Evolutionary conservation across 2,113 vertebrate species (phyloP).

Genomic region (Electrona antarctica): DNA sequence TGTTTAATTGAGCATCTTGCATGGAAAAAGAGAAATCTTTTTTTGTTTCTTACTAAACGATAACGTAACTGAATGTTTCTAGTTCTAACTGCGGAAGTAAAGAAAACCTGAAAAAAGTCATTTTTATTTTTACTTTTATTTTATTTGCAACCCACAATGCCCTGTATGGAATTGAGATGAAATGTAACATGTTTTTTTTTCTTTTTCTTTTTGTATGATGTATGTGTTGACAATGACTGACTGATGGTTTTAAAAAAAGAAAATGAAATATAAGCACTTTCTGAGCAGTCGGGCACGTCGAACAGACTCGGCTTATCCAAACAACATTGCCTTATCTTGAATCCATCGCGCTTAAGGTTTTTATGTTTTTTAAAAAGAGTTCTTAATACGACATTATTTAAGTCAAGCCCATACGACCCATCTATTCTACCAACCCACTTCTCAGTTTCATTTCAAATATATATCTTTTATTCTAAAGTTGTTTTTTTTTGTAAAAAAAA

Average conservation of each 20-base stretch:
- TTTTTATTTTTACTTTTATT: too few relatives aligned
- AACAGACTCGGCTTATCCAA: slow-evolving; percentile 75
- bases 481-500: slow-evolving; percentile 12
- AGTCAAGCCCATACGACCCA: slow-evolving; percentile 32
- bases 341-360: slow-evolving; percentile 72
- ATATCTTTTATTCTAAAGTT: slow-evolving; percentile 44
- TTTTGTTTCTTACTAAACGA: slow-evolving; percentile 62
- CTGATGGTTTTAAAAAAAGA: slow-evolving; percentile 46
- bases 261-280: slow-evolving; percentile 67
- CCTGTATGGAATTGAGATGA: slow-evolving; percentile 47
- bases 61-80: slow-evolving; percentile 73
- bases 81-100: slow-evolving; percentile 25
- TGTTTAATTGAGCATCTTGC: slow-evolving; percentile 67
- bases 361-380: slow-evolving; percentile 66
- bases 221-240: slow-evolving; percentile 61
- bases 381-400: slow-evolving; percentile 51
- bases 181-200: slow-evolving; percentile 20
- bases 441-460: slow-evolving; percentile 57
- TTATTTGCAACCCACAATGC: slow-evolving; percentile 44
- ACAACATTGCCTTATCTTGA: slow-evolving; percentile 82
- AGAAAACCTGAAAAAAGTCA: slow-evolving; percentile 43
- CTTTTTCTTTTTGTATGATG: slow-evolving; percentile 12
- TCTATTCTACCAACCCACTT: slow-evolving; percentile 49
- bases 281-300: slow-evolving; percentile 69
- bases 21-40: slow-evolving; percentile 49